Conservation (phyloP, 2,113 vertebrate genomes). For the Microcebus ravelobensis region DNA sequence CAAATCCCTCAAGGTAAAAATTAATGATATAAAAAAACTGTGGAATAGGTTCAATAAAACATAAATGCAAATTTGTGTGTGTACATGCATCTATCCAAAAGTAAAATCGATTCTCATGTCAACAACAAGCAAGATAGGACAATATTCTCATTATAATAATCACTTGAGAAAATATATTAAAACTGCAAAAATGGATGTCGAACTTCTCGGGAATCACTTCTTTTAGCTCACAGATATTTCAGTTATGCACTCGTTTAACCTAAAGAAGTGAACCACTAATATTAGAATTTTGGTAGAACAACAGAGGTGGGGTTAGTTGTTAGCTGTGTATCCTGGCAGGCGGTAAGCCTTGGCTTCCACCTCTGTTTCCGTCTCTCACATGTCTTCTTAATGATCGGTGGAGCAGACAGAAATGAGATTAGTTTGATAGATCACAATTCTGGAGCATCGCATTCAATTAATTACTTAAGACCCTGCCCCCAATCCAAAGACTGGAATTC, state of each 20-base stretch:
- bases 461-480: not conserved
- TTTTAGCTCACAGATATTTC: not conserved
- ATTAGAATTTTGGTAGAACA: not conserved
- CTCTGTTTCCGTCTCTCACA: not conserved
- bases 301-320: not conserved
- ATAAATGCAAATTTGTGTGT: not conserved
- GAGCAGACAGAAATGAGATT: not conserved
- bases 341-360: not conserved
- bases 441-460: not conserved
- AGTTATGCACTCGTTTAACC: not conserved
- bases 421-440: not conserved
- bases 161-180: not conserved
- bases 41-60: not conserved
- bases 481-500: not conserved
- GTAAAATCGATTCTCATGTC: not conserved
- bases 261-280: not conserved
- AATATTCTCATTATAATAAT: not conserved
- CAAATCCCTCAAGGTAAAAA: not conserved
- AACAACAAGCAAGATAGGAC: not conserved
- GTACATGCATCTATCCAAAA: not conserved
- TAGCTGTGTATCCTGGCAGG: not conserved
- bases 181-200: not conserved
- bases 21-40: not conserved
- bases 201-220: not conserved
- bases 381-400: not conserved